phyloP scores from a whole-genome alignment of 1,140 invertebrate species.

The Aphis craccivora region DNA sequence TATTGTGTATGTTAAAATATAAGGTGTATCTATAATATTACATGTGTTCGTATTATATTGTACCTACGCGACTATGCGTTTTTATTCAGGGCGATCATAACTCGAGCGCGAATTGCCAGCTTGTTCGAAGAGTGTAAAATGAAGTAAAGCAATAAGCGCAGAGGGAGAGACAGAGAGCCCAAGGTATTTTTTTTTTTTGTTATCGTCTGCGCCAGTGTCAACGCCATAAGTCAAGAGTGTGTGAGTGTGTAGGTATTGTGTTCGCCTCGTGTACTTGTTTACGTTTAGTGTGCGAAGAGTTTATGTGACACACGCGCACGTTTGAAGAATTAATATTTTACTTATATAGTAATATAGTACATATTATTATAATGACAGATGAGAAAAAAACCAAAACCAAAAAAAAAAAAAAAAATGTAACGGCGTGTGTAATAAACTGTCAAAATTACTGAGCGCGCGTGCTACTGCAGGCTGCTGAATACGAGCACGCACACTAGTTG shows the following conservation, averaged over 20 bases:
- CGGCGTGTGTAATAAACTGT: neutral
- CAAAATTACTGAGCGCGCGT: slow-evolving; percentile 4
- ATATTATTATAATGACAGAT: neutral
- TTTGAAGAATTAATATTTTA: slow-evolving; percentile 45
- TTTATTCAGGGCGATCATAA: neutral
- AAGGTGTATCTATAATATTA: neutral
- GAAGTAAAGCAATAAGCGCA: neutral
- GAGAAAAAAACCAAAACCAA: slow-evolving; percentile 19
- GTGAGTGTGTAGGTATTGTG: neutral
- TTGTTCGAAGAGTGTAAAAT: neutral
- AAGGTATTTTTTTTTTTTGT: slow-evolving; percentile 22
- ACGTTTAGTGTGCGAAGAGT: neutral
- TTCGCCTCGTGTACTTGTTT: neutral
- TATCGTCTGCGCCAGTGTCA: slow-evolving; percentile 27
- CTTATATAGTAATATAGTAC: neutral
- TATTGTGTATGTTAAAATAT: neutral
- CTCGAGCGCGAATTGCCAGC: neutral
- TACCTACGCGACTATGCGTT: neutral
- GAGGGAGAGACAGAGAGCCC: neutral
- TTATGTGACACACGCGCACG: slow-evolving; percentile 13
- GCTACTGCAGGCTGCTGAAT: neutral
- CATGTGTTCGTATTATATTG: neutral
- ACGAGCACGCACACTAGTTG: neutral
- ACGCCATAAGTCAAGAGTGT: slow-evolving; percentile 8
- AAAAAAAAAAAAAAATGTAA: neutral